Percentiles rank a stretch among this genome's conserved stretches.
phyloP scores from a whole-genome alignment of 1,140 invertebrate species.

The Saccostrea glomerata region DNA sequence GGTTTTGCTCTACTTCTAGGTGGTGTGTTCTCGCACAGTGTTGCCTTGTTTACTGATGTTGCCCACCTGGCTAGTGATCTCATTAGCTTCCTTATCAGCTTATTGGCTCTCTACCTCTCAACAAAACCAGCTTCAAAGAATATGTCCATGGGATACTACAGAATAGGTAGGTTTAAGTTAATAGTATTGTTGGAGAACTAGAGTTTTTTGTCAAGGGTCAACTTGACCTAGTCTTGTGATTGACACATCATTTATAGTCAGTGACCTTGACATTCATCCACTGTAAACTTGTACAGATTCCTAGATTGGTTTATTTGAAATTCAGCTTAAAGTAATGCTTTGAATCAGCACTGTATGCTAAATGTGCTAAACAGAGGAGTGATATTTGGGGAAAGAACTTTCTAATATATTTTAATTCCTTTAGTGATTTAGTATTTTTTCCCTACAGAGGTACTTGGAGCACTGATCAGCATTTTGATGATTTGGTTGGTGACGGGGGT shows the following conservation, averaged over 20 bases:
- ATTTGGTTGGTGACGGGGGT: constrained; percentile 99
- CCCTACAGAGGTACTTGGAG: constrained; percentile 92
- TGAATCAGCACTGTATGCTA: too few species aligned
- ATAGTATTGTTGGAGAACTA: too few species aligned
- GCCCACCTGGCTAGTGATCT: constrained; percentile 97
- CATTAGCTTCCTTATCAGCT: constrained; percentile 96
- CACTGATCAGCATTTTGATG: constrained; percentile 94
- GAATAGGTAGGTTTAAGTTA: constrained; percentile 88
- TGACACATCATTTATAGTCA: too few species aligned
- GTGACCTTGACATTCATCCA: too few species aligned
- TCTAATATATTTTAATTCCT: too few species aligned
- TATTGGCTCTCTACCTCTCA: constrained; percentile 95
- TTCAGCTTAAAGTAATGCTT: too few species aligned
- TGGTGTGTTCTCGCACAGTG: constrained; percentile 93
- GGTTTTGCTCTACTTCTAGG: constrained; percentile 81
- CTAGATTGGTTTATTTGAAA: too few species aligned
- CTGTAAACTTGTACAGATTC: too few species aligned
- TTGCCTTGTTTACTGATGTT: constrained; percentile 98
- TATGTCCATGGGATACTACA: constrained; percentile 92
- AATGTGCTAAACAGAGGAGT: too few species aligned
- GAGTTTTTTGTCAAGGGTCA: too few species aligned
- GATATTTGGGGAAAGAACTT: too few species aligned
- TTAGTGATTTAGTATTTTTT: neutral
- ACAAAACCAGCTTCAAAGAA: constrained; percentile 90
- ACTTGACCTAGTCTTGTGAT: too few species aligned